Evolutionary conservation across 2,797 vertebrate genomes (phyloP).

Genomic region (Apogon hyalosoma): DNA sequence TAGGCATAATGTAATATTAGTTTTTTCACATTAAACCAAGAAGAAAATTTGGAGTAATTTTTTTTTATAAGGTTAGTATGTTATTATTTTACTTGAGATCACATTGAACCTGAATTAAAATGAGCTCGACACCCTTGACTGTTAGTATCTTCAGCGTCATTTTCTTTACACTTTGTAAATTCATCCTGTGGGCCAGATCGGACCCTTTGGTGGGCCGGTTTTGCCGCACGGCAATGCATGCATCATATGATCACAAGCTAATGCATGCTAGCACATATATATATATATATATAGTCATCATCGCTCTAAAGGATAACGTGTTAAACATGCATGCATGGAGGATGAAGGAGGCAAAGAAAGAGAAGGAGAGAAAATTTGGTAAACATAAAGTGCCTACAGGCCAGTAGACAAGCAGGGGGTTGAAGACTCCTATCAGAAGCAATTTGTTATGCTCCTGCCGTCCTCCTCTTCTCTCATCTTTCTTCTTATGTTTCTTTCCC

Average conservation of each 20-base stretch:
- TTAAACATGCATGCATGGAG: constrained; percentile 26
- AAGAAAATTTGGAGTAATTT: no score
- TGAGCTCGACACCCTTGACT: no score
- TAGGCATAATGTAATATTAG: no score
- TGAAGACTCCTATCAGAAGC: constrained; percentile 78
- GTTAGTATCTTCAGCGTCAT: no score
- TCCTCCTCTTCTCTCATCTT: constrained; percentile 70
- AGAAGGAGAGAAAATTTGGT: constrained; percentile 58
- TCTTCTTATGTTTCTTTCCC: constrained; percentile 66
- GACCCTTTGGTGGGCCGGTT: no score
- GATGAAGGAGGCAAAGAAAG: constrained; percentile 26
- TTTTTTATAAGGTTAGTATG: no score
- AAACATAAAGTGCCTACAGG: constrained; percentile 79
- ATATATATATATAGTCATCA: background rate
- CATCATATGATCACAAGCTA: background rate
- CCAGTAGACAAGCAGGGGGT: constrained; percentile 68
- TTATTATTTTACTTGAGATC: no score
- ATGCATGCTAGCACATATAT: background rate
- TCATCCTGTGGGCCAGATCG: no score
- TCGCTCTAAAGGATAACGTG: constrained; percentile 21
- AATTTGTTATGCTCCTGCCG: constrained; percentile 79
- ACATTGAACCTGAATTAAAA: no score
- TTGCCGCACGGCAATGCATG: constrained; percentile 3
- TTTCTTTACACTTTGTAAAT: no score
- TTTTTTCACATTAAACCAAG: no score